Conservation (phyloP, 2,888 invertebrate genomes). For the Tetramorium bicarinatum region DNA sequence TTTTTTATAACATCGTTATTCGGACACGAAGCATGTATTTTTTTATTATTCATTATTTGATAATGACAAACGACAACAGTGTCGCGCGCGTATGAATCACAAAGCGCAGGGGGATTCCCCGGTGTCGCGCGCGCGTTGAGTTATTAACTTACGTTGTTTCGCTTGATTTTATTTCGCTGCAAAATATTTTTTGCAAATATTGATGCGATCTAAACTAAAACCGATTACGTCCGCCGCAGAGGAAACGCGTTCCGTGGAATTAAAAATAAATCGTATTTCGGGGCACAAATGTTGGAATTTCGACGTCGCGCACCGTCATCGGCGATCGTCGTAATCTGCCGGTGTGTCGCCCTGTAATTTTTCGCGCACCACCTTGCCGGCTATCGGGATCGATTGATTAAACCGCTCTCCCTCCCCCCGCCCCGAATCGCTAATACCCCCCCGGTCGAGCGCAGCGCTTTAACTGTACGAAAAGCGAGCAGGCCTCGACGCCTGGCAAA, state of each 20-base stretch:
- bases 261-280: conserved; percentile 50
- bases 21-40: conserved; percentile 1
- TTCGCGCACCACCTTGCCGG: conserved; percentile 62
- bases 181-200: conserved; percentile 53
- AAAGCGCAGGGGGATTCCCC: not conserved
- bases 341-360: conserved; percentile 64
- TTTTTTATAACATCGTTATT: not conserved
- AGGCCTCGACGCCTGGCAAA: conserved; percentile 72
- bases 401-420: conserved; percentile 32
- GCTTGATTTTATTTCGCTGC: conserved; percentile 33
- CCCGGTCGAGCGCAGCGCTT: conserved; percentile 45
- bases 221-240: not conserved
- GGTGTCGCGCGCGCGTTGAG: not conserved
- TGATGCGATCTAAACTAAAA: conserved; percentile 33
- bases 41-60: conserved; percentile 20
- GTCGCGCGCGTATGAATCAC: not conserved
- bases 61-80: conserved; percentile 7
- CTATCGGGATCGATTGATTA: conserved; percentile 63
- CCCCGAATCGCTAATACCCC: conserved; percentile 55
- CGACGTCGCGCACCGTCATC: conserved; percentile 35
- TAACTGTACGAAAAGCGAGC: conserved; percentile 70
- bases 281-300: conserved; percentile 34
- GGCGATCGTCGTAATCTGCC: conserved; percentile 53
- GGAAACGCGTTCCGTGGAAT: conserved; percentile 16
- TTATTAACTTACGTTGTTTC: conserved; percentile 40